phyloP scores from a whole-genome alignment of 2,113 vertebrate species.

The Erythrocercus mccallii region DNA sequence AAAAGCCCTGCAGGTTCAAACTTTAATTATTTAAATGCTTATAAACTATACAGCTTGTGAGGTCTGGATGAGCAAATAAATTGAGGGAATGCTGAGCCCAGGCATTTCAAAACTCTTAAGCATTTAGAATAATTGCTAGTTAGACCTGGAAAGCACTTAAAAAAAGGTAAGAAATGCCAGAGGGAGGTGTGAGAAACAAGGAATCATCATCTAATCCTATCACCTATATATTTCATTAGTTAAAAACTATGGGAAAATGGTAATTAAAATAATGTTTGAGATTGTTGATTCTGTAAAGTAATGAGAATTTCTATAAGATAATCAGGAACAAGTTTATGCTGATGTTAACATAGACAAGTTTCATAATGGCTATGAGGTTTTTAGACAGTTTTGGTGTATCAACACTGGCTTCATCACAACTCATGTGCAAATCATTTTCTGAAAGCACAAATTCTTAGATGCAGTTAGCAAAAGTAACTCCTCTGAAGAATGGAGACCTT shows the following conservation, averaged over 20 bases:
- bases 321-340: not conserved
- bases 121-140: constrained; percentile 15
- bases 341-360: not conserved
- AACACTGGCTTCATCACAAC: not conserved
- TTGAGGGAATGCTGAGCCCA: constrained; percentile 1
- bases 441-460: not conserved
- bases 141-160: not conserved
- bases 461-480: not conserved
- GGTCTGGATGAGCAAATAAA: constrained; percentile 37
- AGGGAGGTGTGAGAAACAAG: not conserved
- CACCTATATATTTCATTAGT: not conserved
- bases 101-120: constrained; percentile 22
- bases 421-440: not conserved
- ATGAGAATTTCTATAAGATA: not conserved
- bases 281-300: not conserved
- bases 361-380: not conserved
- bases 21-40: constrained; percentile 49
- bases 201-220: not conserved
- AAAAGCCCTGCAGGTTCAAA: constrained; percentile 10
- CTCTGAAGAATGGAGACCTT: not conserved
- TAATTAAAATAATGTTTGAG: not conserved
- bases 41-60: constrained; percentile 18
- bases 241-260: not conserved
- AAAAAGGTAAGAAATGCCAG: not conserved
- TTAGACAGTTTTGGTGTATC: not conserved